Percentiles rank a stretch among this genome's conserved stretches.
These are phyloP conservation scores for Desmodus rotundus DNA, from an alignment of 2,113 vertebrate genomes.

Conservation along the genomic window DNA sequence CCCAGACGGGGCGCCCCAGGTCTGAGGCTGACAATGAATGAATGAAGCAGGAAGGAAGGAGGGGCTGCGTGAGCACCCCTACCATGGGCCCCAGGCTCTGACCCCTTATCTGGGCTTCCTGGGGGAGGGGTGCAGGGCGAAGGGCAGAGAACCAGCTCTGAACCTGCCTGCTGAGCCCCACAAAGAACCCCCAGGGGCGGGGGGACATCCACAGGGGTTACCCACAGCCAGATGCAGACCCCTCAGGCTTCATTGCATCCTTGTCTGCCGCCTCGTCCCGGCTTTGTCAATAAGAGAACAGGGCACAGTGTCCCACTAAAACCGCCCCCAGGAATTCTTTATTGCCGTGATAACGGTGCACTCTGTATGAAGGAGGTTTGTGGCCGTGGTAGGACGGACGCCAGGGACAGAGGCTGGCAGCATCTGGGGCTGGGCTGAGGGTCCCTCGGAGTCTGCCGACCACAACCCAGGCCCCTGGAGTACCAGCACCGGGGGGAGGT, in stretches of 20 bases:
- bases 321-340: conserved; percentile 78
- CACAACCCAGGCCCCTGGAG: fast-evolving
- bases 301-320: conserved; percentile 68
- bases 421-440: background rate
- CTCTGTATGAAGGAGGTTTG: conserved; percentile 67
- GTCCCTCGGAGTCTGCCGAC: background rate
- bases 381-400: background rate
- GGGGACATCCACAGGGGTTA: conserved; percentile 72
- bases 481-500: background rate
- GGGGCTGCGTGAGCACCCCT: fast-evolving
- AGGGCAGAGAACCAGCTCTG: fast-evolving
- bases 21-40: background rate
- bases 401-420: background rate
- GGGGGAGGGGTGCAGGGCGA: background rate
- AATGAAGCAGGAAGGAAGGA: no score
- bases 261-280: conserved; percentile 38
- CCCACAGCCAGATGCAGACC: conserved; percentile 56
- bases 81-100: background rate
- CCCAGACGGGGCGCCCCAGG: fast-evolving
- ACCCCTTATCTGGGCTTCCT: background rate
- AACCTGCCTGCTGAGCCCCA: background rate
- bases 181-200: conserved; percentile 44
- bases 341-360: conserved; percentile 71
- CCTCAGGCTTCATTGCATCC: no score
- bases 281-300: conserved; percentile 76